Evolutionary conservation across 2,797 vertebrate genomes (phyloP).

Genomic region (Paedocypris micromegethes): DNA sequence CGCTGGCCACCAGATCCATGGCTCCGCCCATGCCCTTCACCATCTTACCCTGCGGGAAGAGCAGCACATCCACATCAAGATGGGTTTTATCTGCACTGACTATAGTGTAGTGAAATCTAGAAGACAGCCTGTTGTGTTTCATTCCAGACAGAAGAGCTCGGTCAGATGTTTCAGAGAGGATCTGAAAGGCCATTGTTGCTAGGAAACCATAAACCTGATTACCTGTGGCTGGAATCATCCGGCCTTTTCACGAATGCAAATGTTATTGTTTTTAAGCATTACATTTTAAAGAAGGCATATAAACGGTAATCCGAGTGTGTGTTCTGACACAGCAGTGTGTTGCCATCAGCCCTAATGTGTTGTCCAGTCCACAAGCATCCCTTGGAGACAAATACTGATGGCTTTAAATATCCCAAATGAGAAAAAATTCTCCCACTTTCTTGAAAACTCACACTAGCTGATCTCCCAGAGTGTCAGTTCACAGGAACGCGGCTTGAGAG

Average conservation of each 20-base stretch:
- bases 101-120: too few relatives aligned
- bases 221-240: constrained; percentile 39
- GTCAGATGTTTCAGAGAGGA: constrained; percentile 23
- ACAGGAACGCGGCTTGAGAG: constrained; percentile 7
- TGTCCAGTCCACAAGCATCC: too few relatives aligned
- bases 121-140: too few relatives aligned
- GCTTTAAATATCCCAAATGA: background rate
- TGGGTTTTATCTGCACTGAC: too few relatives aligned
- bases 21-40: constrained; percentile 99
- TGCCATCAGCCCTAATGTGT: background rate
- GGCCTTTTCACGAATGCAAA: constrained; percentile 27
- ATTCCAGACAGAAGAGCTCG: constrained; percentile 6
- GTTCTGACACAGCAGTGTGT: background rate
- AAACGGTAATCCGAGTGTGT: background rate
- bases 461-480: constrained; percentile 6
- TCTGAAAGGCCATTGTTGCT: constrained; percentile 44
- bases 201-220: constrained; percentile 45
- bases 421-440: background rate
- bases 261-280: constrained; percentile 30
- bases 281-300: background rate
- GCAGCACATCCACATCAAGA: constrained; percentile 20
- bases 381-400: too few relatives aligned
- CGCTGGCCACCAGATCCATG: constrained; percentile 94
- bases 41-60: constrained; percentile 84
- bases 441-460: constrained; percentile 8